Evolutionary conservation across 2,113 vertebrate genomes (phyloP).

Genomic region (Prolemur simus): DNA sequence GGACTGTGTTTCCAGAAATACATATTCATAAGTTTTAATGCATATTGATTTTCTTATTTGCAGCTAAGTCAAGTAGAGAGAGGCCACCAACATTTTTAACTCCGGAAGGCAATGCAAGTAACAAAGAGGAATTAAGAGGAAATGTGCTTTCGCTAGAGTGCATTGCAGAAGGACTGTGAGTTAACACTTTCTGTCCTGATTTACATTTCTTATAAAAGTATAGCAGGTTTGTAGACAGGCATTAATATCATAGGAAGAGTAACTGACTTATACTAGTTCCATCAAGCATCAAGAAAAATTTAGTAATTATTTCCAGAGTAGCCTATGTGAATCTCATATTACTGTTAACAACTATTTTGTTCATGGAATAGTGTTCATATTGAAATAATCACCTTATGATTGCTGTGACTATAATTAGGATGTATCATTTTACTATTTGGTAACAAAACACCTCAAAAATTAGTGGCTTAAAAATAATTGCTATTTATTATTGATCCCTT

Average conservation of each 20-base stretch:
- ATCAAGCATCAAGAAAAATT: neutral
- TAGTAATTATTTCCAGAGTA: neutral
- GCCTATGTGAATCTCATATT: neutral
- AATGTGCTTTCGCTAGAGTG: constrained; percentile 94
- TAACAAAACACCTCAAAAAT: neutral
- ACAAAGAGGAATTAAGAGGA: constrained; percentile 93
- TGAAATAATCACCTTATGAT: neutral
- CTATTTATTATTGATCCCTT: neutral
- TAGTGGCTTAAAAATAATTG: neutral
- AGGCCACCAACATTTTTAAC: constrained; percentile 91
- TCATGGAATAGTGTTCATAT: neutral
- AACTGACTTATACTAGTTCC: neutral
- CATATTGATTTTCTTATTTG: constrained; percentile 70
- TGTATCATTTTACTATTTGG: neutral
- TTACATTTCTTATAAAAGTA: neutral
- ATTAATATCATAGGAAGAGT: neutral
- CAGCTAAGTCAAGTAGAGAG: constrained; percentile 90
- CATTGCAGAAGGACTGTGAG: constrained; percentile 97
- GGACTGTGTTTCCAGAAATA: constrained; percentile 42
- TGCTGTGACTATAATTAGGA: neutral
- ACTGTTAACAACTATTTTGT: constrained; percentile 21
- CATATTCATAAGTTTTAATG: constrained; percentile 37
- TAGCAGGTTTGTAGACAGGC: neutral
- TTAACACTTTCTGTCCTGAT: constrained; percentile 60
- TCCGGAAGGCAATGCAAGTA: constrained; percentile 89